Evolutionary conservation across 2,888 invertebrate genomes (phyloP).

Genomic region (Cheilosia impressa): DNA sequence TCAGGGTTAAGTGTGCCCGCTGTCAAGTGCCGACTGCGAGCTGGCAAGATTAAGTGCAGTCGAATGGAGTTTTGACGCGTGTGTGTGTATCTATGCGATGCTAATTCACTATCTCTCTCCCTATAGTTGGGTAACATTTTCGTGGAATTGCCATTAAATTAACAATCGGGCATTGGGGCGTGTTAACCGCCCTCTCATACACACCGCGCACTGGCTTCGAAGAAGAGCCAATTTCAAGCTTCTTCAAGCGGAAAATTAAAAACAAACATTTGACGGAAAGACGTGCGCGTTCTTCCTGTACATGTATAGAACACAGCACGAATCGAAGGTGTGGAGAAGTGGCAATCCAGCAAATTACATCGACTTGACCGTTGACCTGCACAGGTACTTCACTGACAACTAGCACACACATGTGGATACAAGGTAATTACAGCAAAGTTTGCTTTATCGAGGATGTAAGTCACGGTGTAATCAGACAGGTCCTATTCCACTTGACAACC

Average conservation of each 20-base stretch:
- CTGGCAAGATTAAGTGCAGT: slow-evolving; percentile 67
- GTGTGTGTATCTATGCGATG: slow-evolving; percentile 41
- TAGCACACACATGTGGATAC: slow-evolving; percentile 9
- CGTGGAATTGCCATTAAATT: slow-evolving; percentile 71
- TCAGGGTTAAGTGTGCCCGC: slow-evolving; percentile 71
- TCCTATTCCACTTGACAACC: not conserved
- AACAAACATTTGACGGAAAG: slow-evolving; percentile 68
- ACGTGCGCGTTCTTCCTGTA: slow-evolving; percentile 30
- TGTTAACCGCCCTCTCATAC: slow-evolving; percentile 37
- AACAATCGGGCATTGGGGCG: slow-evolving; percentile 58
- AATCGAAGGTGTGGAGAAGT: slow-evolving; percentile 63
- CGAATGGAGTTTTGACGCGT: slow-evolving; percentile 49
- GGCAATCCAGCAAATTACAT: slow-evolving; percentile 53
- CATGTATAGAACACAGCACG: not conserved
- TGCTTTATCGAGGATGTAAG: slow-evolving; percentile 41
- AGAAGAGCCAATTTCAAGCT: slow-evolving; percentile 55
- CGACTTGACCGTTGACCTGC: slow-evolving; percentile 66
- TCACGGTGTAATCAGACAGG: slow-evolving; percentile 24
- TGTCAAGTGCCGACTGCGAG: slow-evolving; percentile 61
- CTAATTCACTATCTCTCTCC: slow-evolving; percentile 59
- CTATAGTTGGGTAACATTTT: slow-evolving; percentile 42
- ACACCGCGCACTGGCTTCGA: slow-evolving; percentile 6
- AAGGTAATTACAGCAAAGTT: slow-evolving; percentile 44
- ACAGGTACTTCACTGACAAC: slow-evolving; percentile 50
- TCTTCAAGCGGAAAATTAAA: slow-evolving; percentile 73